Conservation (phyloP, 2,888 invertebrate genomes). For the Hirtodrosophila confusa region DNA sequence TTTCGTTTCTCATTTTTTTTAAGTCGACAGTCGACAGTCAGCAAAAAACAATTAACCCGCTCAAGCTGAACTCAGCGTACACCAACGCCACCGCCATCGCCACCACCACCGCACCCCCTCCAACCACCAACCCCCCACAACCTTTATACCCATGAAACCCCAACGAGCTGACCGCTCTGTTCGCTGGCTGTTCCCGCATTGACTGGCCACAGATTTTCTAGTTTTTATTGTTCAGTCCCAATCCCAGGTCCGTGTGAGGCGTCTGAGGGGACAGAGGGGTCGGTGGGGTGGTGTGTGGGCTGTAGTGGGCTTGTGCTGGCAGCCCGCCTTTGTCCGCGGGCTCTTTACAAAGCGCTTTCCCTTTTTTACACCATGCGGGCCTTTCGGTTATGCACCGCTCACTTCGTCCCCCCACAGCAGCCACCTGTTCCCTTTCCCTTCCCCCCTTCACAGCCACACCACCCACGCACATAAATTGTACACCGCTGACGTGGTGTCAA, state of each 20-base stretch:
- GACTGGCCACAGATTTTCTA: constrained; percentile 68
- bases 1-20: constrained; percentile 25
- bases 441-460: constrained; percentile 5
- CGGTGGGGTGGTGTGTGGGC: background rate
- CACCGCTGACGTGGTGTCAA: constrained; percentile 64
- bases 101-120: background rate
- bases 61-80: constrained; percentile 36
- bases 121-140: background rate
- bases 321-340: constrained; percentile 45
- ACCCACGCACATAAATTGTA: constrained; percentile 59
- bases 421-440: constrained; percentile 1
- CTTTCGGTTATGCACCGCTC: constrained; percentile 3
- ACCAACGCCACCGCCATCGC: background rate
- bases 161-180: constrained; percentile 40
- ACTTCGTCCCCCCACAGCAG: background rate
- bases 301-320: background rate
- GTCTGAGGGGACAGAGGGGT: background rate
- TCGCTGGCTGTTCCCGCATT: constrained; percentile 54
- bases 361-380: constrained; percentile 32
- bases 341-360: constrained; percentile 43
- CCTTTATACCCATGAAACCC: constrained; percentile 6
- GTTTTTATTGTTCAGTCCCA: constrained; percentile 52
- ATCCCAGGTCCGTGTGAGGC: background rate
- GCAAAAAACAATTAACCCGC: constrained; percentile 73
- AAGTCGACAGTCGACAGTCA: constrained; percentile 50